Evolutionary conservation across 2,888 invertebrate genomes (phyloP).

Genomic region (Dastarcus helophoroides): DNA sequence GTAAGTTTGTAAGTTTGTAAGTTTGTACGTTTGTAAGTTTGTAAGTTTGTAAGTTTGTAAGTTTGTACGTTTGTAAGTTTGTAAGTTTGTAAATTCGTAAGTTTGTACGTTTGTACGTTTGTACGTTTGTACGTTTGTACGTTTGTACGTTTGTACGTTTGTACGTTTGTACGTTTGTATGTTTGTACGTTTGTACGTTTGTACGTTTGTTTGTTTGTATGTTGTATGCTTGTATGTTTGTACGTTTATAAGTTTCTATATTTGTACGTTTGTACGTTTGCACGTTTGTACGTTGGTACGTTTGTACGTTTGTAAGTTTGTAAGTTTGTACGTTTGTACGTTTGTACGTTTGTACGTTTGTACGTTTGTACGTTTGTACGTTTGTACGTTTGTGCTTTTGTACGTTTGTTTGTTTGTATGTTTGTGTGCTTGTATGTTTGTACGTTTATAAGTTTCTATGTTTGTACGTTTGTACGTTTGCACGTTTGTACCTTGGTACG

Average conservation of each 20-base stretch:
- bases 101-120: too few relatives aligned
- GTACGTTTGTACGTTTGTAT: too few relatives aligned
- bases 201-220: too few relatives aligned
- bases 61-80: too few relatives aligned
- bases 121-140: too few relatives aligned
- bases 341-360: constrained; percentile 3
- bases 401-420: constrained; percentile 1
- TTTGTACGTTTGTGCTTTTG: constrained; percentile 3
- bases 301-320: constrained; percentile 2
- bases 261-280: constrained; percentile 1
- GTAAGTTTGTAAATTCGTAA: too few relatives aligned
- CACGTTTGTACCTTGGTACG: constrained; percentile 1
- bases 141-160: too few relatives aligned
- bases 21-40: too few relatives aligned
- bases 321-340: constrained; percentile 2
- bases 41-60: too few relatives aligned
- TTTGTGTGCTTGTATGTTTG: constrained; percentile 2
- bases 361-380: constrained; percentile 5
- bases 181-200: too few relatives aligned
- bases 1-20: too few relatives aligned
- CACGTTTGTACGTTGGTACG: neutral
- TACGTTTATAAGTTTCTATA: constrained; percentile 5
- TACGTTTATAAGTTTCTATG: constrained; percentile 2
- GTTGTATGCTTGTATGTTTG: too few relatives aligned
- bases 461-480: constrained; percentile 2